Evolutionary conservation across 2,113 vertebrate species (phyloP), one percentile per base, ranked within the genome.

Genomic region (Serilophus lunatus): DNA sequence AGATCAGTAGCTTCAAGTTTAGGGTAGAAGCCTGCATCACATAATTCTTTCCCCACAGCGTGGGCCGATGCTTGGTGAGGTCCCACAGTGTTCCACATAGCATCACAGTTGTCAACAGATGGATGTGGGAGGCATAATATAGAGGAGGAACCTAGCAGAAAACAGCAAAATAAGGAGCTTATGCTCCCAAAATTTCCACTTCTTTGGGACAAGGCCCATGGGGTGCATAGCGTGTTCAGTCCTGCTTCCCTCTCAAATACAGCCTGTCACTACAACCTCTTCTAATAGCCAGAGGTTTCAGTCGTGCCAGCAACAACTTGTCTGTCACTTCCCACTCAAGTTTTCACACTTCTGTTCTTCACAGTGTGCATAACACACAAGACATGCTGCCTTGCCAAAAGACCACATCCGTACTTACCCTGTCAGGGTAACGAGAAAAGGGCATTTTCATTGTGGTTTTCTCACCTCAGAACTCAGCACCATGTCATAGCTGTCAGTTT

Each of bases 111-210:
- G 3, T 45, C 61, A 63, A 40, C 2, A 13, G 28, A 13, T 16
- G 14, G 61, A 22, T 3, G 1, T 8, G 28, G 28, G 31, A 81
- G 33, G 29, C 4, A 1, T 38, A 66, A 69, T 0, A 3, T 2
- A 63, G 40, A 76, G 26, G 28, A 88, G 18, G 65, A 57, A 36
- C 13, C 2, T 1, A 16, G n/a, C 5, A 45, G n/a, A n/a, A 74
- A 74, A 74, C 12, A 84, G 13, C 49, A 78, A n/a, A 60, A 69
- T 2, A 12, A 70, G 60, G 4, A 75, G 7, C 10, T 90, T 7
- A 12, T 24, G 4, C 7, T 44, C 60, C 18, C 26, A 56, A 68
- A 20, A 61, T 49, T 65, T 57, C 42, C 31, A 29, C 12, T n/a
- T 78, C 28, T 16, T 24, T 49, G 20, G 15, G n/a, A 92, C 19